Percentiles rank a stretch among this genome's conserved stretches.
These are phyloP conservation scores for Vulpes ferrilata DNA, from an alignment of 2,113 vertebrate species.

Conservation along the genomic window DNA sequence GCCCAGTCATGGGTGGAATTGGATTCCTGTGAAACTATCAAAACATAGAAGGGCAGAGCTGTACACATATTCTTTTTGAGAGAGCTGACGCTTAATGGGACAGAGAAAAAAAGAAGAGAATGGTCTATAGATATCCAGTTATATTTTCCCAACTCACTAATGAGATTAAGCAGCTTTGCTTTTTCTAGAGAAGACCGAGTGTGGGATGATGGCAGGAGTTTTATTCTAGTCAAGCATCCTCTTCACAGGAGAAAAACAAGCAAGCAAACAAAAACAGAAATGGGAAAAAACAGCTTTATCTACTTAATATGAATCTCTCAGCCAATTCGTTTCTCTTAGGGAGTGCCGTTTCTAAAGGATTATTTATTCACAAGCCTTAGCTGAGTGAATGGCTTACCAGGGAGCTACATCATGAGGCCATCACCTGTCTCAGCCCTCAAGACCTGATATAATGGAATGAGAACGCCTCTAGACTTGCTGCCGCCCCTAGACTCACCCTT, in stretches of 20 bases:
- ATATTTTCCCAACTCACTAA: neutral
- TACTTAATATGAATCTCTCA: neutral
- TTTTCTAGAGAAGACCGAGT: neutral
- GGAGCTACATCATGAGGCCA: neutral
- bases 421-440: neutral
- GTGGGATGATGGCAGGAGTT: neutral
- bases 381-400: neutral
- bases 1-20: neutral
- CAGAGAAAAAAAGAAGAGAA: neutral
- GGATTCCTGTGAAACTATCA: neutral
- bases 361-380: neutral
- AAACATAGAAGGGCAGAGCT: neutral
- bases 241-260: neutral
- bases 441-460: neutral
- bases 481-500: neutral
- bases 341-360: neutral
- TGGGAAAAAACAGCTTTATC: neutral
- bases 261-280: no score
- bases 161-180: neutral
- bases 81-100: neutral
- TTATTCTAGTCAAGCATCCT: neutral
- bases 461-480: neutral
- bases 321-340: neutral
- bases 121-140: neutral
- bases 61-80: neutral